A percentile compares a stretch with the other conserved stretches of the same genome.
phyloP scores from a whole-genome alignment of 2,113 vertebrate species.

The Helogale parvula region DNA sequence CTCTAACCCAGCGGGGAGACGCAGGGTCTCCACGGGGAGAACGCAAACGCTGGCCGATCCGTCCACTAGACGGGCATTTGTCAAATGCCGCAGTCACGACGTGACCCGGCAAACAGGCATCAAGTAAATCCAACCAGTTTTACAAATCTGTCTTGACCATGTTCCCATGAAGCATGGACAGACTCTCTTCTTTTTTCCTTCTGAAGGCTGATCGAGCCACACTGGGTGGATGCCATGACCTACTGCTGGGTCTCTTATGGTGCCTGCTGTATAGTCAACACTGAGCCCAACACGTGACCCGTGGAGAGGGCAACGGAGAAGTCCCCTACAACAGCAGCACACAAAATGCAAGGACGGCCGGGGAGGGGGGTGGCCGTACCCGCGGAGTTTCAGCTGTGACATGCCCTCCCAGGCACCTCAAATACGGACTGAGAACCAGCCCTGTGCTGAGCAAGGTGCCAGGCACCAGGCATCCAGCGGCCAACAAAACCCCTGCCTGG shows the following conservation, averaged over 20 bases:
- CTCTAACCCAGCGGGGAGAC: neutral
- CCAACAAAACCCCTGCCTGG: neutral
- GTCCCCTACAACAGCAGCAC: rapidly evolving
- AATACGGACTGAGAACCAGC: neutral
- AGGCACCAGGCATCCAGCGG: neutral
- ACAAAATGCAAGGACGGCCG: neutral
- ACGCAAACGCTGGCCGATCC: neutral
- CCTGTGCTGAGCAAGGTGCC: neutral
- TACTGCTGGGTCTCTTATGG: neutral
- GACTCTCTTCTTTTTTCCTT: neutral
- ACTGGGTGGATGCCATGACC: neutral
- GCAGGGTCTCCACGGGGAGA: neutral
- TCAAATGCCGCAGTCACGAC: neutral
- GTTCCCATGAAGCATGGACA: neutral
- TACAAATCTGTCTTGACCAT: neutral
- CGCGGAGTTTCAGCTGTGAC: neutral
- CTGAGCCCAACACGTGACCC: neutral
- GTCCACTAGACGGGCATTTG: neutral
- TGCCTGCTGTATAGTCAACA: neutral
- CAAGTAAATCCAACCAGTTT: neutral
- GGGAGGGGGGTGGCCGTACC: neutral
- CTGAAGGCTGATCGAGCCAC: neutral
- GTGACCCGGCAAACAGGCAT: neutral
- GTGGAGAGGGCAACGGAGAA: neutral
- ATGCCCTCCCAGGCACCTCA: neutral